Evolutionary conservation across 2,797 vertebrate genomes (phyloP).

Genomic region (Macropus fuliginosus): DNA sequence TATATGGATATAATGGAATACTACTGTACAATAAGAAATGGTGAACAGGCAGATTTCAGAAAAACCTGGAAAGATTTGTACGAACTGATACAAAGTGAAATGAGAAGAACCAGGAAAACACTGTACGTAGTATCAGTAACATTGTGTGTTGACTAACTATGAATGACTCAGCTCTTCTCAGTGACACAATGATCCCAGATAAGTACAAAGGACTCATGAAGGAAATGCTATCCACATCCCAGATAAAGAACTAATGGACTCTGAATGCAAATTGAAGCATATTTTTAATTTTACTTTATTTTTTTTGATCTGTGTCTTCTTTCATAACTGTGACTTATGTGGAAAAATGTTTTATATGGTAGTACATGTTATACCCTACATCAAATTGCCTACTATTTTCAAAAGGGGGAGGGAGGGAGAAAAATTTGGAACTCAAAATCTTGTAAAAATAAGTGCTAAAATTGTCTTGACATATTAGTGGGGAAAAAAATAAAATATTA

Average conservation of each 20-base stretch:
- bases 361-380: background rate
- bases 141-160: background rate
- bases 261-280: background rate
- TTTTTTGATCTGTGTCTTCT: background rate
- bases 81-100: background rate
- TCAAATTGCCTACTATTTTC: background rate
- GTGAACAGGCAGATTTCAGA: background rate
- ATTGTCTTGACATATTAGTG: background rate
- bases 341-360: background rate
- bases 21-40: background rate
- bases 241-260: background rate
- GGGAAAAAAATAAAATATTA: too few relatives aligned
- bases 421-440: background rate
- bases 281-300: background rate
- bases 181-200: too few relatives aligned
- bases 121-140: background rate
- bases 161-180: background rate
- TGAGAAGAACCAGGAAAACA: background rate
- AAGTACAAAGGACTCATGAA: too few relatives aligned
- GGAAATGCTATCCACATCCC: background rate
- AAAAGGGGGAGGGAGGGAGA: background rate
- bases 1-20: background rate
- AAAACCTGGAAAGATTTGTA: background rate
- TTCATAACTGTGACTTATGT: background rate
- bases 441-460: background rate